Conservation (phyloP, 2,797 vertebrate genomes). For the Pseudochirops cupreus region DNA sequence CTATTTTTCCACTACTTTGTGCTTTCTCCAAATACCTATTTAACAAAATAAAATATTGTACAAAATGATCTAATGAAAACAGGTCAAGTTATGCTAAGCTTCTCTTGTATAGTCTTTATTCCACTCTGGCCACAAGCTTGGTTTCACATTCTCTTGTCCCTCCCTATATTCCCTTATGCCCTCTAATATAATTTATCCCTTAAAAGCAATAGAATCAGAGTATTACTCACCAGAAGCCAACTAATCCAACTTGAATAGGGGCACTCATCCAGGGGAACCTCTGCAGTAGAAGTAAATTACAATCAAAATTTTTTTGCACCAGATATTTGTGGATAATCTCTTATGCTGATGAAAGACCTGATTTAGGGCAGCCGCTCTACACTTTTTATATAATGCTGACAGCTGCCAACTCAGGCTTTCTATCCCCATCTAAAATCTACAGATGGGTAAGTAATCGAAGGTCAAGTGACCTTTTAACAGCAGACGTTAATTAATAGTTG, state of each 20-base stretch:
- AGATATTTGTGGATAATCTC: constrained; percentile 13
- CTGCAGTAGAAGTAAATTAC: constrained; percentile 85
- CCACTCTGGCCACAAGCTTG: not conserved
- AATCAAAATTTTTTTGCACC: constrained; percentile 42
- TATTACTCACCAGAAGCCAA: constrained; percentile 97
- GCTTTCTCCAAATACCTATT: not conserved
- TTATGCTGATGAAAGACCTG: not conserved
- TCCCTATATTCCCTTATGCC: not conserved
- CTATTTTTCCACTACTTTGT: not conserved
- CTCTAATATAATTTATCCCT: not conserved
- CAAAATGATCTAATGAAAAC: not conserved
- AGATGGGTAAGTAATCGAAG: not conserved
- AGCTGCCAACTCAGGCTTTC: not conserved
- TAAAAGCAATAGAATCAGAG: not conserved
- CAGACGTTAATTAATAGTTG: too few species aligned
- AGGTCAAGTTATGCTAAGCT: not conserved
- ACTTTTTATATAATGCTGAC: not conserved
- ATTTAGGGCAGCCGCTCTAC: not conserved
- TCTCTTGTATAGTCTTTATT: not conserved
- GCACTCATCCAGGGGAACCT: constrained; percentile 98
- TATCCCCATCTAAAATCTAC: too few species aligned
- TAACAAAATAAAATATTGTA: not conserved
- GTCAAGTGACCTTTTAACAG: not conserved
- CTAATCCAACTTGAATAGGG: constrained; percentile 97
- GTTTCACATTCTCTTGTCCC: not conserved